Percentiles rank a stretch among this genome's conserved stretches.
These are phyloP conservation scores for Caracal caracal DNA, from an alignment of 2,113 vertebrate species.

Conservation along the genomic window DNA sequence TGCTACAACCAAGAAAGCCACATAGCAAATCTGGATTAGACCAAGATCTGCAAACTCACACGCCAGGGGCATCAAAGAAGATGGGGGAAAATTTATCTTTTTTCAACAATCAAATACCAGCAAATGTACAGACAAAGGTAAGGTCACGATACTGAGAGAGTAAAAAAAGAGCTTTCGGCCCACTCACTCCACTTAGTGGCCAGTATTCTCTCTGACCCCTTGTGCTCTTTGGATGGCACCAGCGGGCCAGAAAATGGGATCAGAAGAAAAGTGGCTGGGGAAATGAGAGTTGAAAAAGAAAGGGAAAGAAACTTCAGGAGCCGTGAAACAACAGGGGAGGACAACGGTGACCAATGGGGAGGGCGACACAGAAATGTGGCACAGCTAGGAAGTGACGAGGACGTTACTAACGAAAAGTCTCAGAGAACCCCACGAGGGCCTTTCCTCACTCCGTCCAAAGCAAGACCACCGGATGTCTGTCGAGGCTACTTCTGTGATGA, in stretches of 20 bases:
- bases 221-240: background rate
- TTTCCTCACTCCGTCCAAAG: background rate
- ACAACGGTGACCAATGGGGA: background rate
- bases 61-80: background rate
- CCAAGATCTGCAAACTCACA: constrained; percentile 10
- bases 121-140: constrained; percentile 5
- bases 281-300: constrained; percentile 30
- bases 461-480: background rate
- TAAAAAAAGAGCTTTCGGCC: background rate
- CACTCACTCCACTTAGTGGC: background rate
- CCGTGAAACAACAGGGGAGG: background rate
- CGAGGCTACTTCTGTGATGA: background rate
- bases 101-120: background rate
- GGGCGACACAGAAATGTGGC: background rate
- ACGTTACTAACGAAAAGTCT: background rate
- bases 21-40: background rate
- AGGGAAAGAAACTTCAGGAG: constrained; percentile 4
- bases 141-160: background rate
- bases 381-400: background rate
- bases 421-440: background rate
- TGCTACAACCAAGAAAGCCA: constrained; percentile 23
- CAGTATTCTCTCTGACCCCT: constrained; percentile 35
- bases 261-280: background rate
- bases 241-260: background rate
- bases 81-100: background rate